Evolutionary conservation across 2,797 vertebrate genomes (phyloP).

Genomic region (Oreochromis mossambicus): DNA sequence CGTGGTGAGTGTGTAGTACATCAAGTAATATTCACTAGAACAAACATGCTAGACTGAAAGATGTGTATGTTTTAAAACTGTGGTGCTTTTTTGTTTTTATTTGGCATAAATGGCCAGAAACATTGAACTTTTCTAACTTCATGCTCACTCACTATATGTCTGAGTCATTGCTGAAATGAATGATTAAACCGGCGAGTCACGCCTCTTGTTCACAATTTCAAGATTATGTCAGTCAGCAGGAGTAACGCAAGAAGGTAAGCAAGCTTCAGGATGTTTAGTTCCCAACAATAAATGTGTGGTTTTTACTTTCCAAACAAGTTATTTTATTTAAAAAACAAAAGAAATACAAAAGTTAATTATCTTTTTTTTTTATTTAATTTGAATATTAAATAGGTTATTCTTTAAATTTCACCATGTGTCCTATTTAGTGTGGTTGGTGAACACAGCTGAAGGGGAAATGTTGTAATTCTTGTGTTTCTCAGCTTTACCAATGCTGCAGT

Average conservation of each 20-base stretch:
- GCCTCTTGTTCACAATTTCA: not conserved
- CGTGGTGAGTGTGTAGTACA: not conserved
- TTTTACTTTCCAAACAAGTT: not conserved
- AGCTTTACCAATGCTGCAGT: not conserved
- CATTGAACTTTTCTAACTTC: not conserved
- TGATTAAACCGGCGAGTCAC: not conserved
- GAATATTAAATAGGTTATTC: not conserved
- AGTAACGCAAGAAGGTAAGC: not conserved
- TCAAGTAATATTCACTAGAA: not conserved
- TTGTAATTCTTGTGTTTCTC: not conserved
- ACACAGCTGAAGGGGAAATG: not conserved
- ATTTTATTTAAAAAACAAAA: not conserved
- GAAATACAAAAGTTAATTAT: not conserved
- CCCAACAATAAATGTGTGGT: not conserved
- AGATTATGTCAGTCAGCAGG: not conserved
- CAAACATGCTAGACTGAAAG: not conserved
- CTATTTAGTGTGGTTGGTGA: not conserved
- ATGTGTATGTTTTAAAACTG: not conserved
- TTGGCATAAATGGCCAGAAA: not conserved
- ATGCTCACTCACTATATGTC: not conserved
- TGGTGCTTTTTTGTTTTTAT: not conserved
- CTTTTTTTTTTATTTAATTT: not conserved
- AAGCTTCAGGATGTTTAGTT: not conserved
- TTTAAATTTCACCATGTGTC: not conserved
- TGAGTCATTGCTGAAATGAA: not conserved